Evolutionary conservation across 2,888 invertebrate species (phyloP), one percentile per base, ranked within the genome.

Genomic region (Cephus runcator): DNA sequence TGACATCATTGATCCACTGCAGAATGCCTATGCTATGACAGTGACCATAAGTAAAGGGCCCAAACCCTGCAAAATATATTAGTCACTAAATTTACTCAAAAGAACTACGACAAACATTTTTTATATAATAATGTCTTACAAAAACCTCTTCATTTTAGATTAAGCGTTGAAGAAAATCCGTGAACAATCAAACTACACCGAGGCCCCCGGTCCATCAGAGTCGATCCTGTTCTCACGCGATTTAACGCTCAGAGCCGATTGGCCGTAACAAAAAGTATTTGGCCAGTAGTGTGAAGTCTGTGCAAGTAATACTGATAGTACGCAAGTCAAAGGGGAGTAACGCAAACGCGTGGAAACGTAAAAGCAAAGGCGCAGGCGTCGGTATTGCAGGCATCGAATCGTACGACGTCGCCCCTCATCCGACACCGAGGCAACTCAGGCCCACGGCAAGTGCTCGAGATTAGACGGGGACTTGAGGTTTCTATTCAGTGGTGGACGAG

Each of bases 311-410:
- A 31, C 71, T 12, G 23, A 34, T 31, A 12, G 71, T 71, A 31
- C 71, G 71, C 71, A 34, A 71, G 33, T 31, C 31, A 6, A 34
- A 12, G 35, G 33, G 31, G 33, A 71, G 33, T 34, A 71, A 71
- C 71, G 71, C 12, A 71, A 71, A 71, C 71, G 71, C 31, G 71
- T 12, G 33, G 31, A 23, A 71, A 34, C 4, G 23, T 34, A 15
- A 31, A 71, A 4, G 71, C 71, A 34, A 71, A 34, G 12, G 71
- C 71, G 71, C 71, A 71, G 71, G 71, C 71, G 71, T 71, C 71
- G 71, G 71, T 71, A 71, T 34, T 71, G 71, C 71, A 71, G 71
- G 71, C 33, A 71, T 71, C 71, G 71, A 11, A n/a, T 33, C 31
- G 33, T 34, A 31, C 31, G 71, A 31, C 33, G 33, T 71, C 71